Percentiles rank a stretch among this genome's conserved stretches.
These are phyloP conservation scores for Ahaetulla prasina DNA, from an alignment of 2,113 vertebrate species.

Conservation along the genomic window DNA sequence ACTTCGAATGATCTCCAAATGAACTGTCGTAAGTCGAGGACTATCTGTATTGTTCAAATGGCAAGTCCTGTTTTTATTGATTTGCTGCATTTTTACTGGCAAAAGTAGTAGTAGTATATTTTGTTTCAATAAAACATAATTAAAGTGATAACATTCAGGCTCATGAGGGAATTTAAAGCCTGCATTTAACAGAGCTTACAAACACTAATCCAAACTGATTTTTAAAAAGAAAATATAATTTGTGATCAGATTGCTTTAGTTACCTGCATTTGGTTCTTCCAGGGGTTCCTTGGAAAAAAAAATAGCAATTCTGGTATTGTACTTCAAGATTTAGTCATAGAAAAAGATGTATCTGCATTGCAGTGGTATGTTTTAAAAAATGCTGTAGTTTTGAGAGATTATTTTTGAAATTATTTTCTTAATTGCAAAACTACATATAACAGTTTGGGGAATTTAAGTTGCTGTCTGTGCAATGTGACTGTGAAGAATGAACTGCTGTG, in stretches of 20 bases:
- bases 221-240: not conserved
- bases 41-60: not conserved
- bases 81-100: not conserved
- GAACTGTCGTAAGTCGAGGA: not conserved
- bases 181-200: not conserved
- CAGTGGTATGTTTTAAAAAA: not conserved
- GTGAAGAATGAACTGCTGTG: slow-evolving; percentile 89
- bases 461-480: slow-evolving; percentile 79
- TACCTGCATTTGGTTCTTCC: not conserved
- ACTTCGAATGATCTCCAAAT: not conserved
- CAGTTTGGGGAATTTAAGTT: slow-evolving; percentile 84
- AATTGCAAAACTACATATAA: slow-evolving; percentile 76
- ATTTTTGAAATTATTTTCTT: slow-evolving; percentile 45
- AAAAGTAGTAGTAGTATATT: not conserved
- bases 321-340: not conserved
- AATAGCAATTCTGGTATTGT: not conserved
- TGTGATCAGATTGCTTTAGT: not conserved
- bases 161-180: not conserved
- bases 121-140: no score
- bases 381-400: not conserved
- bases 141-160: not conserved
- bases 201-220: not conserved
- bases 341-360: not conserved
- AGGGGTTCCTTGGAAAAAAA: not conserved
- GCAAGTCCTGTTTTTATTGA: not conserved